Percentiles rank a stretch among this genome's conserved stretches.
Conservation (phyloP, 2,888 invertebrate species). For the Tuta absoluta region DNA sequence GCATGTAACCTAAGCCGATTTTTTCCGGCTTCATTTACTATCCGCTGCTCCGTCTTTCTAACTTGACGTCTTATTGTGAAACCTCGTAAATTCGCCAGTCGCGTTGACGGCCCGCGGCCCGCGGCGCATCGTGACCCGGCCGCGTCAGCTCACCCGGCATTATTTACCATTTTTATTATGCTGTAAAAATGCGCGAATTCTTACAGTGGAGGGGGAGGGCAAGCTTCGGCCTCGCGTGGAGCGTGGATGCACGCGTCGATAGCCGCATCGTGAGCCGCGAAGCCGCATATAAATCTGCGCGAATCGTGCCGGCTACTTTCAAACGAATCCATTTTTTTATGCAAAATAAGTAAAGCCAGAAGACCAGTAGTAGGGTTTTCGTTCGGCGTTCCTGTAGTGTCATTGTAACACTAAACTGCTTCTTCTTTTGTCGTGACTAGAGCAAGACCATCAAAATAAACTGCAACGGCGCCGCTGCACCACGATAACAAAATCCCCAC, state of each 20-base stretch:
- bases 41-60: too few relatives aligned
- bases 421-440: too few relatives aligned
- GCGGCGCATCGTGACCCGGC: slow-evolving; percentile 74
- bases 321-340: slow-evolving; percentile 39
- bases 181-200: slow-evolving; percentile 76
- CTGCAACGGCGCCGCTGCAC: too few relatives aligned
- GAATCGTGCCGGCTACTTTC: slow-evolving; percentile 38
- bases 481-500: too few relatives aligned
- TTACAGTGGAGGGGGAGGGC: slow-evolving; percentile 44
- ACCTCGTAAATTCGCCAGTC: slow-evolving; percentile 69
- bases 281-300: slow-evolving; percentile 49
- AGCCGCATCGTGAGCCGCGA: slow-evolving; percentile 62
- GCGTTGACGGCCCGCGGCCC: slow-evolving; percentile 68
- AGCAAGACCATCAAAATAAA: too few relatives aligned
- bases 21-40: too few relatives aligned
- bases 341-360: slow-evolving; percentile 37
- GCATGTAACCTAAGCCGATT: too few relatives aligned
- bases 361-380: too few relatives aligned
- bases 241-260: slow-evolving; percentile 57
- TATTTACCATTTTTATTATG: slow-evolving; percentile 78
- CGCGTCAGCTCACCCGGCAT: slow-evolving; percentile 62
- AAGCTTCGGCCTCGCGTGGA: background rate
- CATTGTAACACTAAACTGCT: background rate
- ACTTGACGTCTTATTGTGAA: background rate
- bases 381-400: too few relatives aligned